A percentile compares a stretch with the other conserved stretches of the same genome.
These are phyloP conservation scores for Leptopilina drosophilae DNA, from an alignment of 2,888 invertebrate genomes.

Conservation along the genomic window DNA sequence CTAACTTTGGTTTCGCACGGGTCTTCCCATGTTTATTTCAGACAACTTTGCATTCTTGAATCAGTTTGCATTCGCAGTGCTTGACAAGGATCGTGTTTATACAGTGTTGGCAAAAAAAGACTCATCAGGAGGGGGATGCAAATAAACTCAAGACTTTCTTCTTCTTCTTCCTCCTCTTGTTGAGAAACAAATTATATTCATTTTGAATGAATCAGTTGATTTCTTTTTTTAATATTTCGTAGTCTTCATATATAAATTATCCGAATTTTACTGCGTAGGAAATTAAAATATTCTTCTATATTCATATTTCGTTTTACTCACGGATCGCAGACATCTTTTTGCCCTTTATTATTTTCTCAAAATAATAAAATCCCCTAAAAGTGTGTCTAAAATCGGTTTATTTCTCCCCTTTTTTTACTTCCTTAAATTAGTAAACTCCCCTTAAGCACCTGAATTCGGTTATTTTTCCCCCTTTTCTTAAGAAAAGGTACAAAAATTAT, in stretches of 20 bases:
- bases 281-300: not conserved
- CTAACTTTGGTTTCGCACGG: constrained; percentile 42
- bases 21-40: constrained; percentile 15
- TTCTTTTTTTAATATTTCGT: not conserved
- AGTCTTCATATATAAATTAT: not conserved
- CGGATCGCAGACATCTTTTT: too few relatives aligned
- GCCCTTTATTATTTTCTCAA: too few relatives aligned
- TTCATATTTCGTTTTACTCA: not conserved
- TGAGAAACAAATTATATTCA: not conserved
- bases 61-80: constrained; percentile 37
- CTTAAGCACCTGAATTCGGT: too few relatives aligned
- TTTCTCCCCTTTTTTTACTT: too few relatives aligned
- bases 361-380: too few relatives aligned
- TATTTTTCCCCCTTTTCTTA: too few relatives aligned
- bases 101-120: constrained; percentile 48
- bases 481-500: too few relatives aligned
- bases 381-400: too few relatives aligned
- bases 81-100: constrained; percentile 39
- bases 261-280: not conserved
- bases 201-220: not conserved
- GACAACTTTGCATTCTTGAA: constrained; percentile 25
- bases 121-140: constrained; percentile 11
- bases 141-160: constrained; percentile 42
- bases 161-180: not conserved
- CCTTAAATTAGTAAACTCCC: too few relatives aligned